Evolutionary conservation across 2,888 invertebrate species (phyloP).

Genomic region (Quadriops clusia): DNA sequence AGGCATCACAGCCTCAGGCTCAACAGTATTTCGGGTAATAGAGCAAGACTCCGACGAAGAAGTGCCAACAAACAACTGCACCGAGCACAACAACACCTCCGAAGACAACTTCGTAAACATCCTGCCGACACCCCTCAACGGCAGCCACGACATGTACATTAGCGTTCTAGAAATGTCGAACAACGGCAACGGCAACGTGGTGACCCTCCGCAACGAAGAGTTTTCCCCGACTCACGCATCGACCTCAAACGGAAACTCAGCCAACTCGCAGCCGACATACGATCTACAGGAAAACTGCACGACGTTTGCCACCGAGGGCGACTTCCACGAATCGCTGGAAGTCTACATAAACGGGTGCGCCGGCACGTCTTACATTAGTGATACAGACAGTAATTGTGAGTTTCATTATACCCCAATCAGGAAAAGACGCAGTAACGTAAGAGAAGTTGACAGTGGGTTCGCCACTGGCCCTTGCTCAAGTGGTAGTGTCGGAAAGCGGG

Average conservation of each 20-base stretch:
- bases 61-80: conserved; percentile 25
- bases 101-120: conserved; percentile 42
- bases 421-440: conserved; percentile 23
- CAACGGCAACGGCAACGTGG: conserved; percentile 41
- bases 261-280: neutral
- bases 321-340: conserved; percentile 11
- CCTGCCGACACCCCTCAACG: conserved; percentile 48
- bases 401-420: conserved; percentile 30
- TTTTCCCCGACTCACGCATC: too few relatives aligned
- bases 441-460: conserved; percentile 32
- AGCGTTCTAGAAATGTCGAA: conserved; percentile 28
- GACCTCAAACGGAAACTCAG: conserved; percentile 14
- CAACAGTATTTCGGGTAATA: conserved; percentile 35
- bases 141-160: conserved; percentile 34
- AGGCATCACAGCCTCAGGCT: conserved; percentile 28
- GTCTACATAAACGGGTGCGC: conserved; percentile 13
- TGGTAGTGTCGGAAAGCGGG: conserved; percentile 18
- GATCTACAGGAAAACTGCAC: too few relatives aligned
- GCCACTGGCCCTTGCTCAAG: conserved; percentile 29
- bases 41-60: conserved; percentile 52
- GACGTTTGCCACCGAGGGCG: conserved; percentile 9
- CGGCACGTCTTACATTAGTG: conserved; percentile 9
- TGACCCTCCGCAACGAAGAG: conserved; percentile 34
- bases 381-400: conserved; percentile 27
- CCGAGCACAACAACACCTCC: conserved; percentile 17